Evolutionary conservation across 53 echinoderm and acorn worm species (phyloP).

Genomic region (Mesocentrotus franciscanus): DNA sequence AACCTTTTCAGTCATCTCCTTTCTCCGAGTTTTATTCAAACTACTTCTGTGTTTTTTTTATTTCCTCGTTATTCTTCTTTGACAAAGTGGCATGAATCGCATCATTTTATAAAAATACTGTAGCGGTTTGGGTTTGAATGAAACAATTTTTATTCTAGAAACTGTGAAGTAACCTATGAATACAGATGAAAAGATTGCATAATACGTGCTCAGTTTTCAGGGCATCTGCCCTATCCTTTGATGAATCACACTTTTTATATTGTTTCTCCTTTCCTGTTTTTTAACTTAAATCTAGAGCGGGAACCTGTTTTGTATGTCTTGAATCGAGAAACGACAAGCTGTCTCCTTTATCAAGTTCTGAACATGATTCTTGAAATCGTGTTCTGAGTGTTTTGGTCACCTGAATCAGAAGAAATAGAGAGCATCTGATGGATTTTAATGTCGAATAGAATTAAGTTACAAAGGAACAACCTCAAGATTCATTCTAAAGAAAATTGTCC

Average conservation of each 20-base stretch:
- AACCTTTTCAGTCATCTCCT: slow-evolving; percentile 2
- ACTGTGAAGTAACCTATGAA: background rate
- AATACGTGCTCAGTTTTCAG: background rate
- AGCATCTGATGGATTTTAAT: background rate
- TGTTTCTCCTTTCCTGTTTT: background rate
- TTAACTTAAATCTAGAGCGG: background rate
- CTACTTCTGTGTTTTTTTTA: background rate
- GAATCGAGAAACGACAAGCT: background rate
- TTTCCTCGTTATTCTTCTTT: background rate
- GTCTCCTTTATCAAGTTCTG: slow-evolving; percentile 1
- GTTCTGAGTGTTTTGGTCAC: background rate
- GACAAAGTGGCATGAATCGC: too few relatives aligned
- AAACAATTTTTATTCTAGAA: background rate
- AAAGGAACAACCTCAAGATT: background rate
- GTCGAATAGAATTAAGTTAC: background rate
- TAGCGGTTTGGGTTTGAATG: background rate
- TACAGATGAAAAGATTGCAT: slow-evolving; percentile 61
- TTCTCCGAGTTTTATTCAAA: background rate
- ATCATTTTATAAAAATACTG: background rate
- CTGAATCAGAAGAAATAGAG: background rate
- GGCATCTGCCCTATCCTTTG: background rate
- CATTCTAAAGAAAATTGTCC: background rate
- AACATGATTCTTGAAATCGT: background rate
- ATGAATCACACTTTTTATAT: slow-evolving; percentile 11
- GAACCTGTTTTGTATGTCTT: background rate